A percentile compares a stretch with the other conserved stretches of the same genome.
Conservation (phyloP, 2,888 invertebrate genomes). For the Peribatodes rhomboidaria region DNA sequence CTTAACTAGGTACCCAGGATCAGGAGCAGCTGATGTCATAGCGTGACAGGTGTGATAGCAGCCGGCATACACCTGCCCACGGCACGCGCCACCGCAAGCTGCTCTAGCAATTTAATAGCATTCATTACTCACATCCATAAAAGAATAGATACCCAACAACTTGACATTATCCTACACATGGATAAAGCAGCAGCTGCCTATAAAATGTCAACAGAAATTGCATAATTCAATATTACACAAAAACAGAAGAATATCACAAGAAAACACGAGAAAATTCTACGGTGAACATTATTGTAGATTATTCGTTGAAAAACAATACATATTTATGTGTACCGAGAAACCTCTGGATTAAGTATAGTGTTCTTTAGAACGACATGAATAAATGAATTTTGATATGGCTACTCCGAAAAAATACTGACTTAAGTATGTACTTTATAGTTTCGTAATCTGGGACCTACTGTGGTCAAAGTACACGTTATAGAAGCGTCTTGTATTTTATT, state of each 20-base stretch:
- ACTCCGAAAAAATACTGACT: slow-evolving; percentile 44
- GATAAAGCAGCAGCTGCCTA: slow-evolving; percentile 64
- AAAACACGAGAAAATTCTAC: slow-evolving; percentile 40
- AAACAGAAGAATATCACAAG: slow-evolving; percentile 31
- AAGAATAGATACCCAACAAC: slow-evolving; percentile 60
- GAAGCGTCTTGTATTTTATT: slow-evolving; percentile 19
- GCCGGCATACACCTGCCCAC: slow-evolving; percentile 79
- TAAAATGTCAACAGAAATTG: slow-evolving; percentile 56
- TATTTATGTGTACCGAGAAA: slow-evolving; percentile 53
- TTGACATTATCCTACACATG: slow-evolving; percentile 59
- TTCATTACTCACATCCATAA: slow-evolving; percentile 63
- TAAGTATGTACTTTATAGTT: slow-evolving; percentile 14
- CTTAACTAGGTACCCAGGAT: slow-evolving; percentile 62
- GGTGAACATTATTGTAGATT: slow-evolving; percentile 53
- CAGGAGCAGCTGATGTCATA: slow-evolving; percentile 78
- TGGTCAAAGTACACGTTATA: slow-evolving; percentile 3
- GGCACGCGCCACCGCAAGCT: slow-evolving; percentile 82
- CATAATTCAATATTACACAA: slow-evolving; percentile 44
- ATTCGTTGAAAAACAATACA: slow-evolving; percentile 48
- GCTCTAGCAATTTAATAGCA: slow-evolving; percentile 70
- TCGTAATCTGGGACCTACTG: slow-evolving; percentile 4
- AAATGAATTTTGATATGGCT: slow-evolving; percentile 58
- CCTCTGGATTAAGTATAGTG: slow-evolving; percentile 39
- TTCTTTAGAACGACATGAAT: slow-evolving; percentile 55
- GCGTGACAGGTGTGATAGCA: slow-evolving; percentile 83